Base-by-base conservation (phyloP, 1,140 invertebrate genomes). In the Megalopta genalis region DNA sequence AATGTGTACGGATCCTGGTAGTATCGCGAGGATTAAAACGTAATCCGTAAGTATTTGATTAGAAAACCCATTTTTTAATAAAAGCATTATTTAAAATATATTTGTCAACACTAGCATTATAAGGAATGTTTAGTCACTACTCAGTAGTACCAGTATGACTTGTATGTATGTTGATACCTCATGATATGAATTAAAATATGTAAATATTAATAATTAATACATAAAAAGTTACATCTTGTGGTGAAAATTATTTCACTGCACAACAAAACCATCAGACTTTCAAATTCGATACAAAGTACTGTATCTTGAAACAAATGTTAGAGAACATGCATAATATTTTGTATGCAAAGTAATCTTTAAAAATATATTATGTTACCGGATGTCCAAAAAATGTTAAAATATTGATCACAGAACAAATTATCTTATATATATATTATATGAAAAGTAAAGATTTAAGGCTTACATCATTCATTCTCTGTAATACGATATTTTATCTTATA, bases 111-210 rank as follows among this genome's bases (percentile, higher is more conserved):
- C 1, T 27, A 69, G 3, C 18, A 16, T 62, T 16, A 12, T 21
- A 49, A 57, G 68, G 76, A 77, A 71, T 77, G 68, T 71, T 71
- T 25, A 77, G 9, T 21, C 52, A 64, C 32, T 39, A 57, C 25
- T 60, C 68, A 23, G 54, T 16, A 25, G 14, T 67, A 67, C 10
- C 42, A 5, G 2, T 23, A n/a, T n/a, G 10, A 57, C n/a, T 52
- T 0, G 7, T 9, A 49, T 52, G 62, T 23, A 16, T 14, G 10
- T 14, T 46, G 42, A 23, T 65, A 39, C 21, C 25, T 39, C 7
- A 18, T 5, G 37, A 2, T 9, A 39, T 32, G 27, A 65, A 16
- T 37, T 2, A 4, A 39, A 74, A 65, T 62, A 25, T 25, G 9
- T 60, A 60, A 23, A 60, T 4, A 27, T 57, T 57, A 21, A 7